Evolutionary conservation across 2,113 vertebrate species (phyloP), one percentile per base, ranked within the genome.

Genomic region (Globicephala melas): DNA sequence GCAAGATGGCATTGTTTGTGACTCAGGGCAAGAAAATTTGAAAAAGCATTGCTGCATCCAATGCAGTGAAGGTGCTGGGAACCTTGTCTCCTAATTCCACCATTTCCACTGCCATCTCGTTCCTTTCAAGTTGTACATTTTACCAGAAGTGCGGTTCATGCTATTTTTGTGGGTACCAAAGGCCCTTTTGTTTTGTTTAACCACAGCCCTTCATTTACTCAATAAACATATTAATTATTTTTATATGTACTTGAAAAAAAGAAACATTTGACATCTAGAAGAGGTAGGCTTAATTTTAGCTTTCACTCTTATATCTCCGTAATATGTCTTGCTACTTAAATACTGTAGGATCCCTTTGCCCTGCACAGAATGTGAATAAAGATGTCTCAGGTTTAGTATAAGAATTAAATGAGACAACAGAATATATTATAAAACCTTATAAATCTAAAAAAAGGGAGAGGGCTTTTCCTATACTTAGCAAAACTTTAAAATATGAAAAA

Each of bases 1-100:
- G 3, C 8, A 70, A 65, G 11, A 83, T 58, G 41, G 20, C 23
- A 23, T 20, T 58, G 28, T 44, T 21, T 79, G 38, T 21, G 79
- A 62, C 20, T 8, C 58, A n/a, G 10, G 18, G 41, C 25, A 73
- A 25, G 3, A 53, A 83, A 83, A 74, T 20, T 0, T 68, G 44
- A 23, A 58, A 58, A 23, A 41, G 6, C 3, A 6, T 0, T 1
- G 20, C 26, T 25, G 3, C 12, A 14, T 3, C 20, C 25, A 73
- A 4, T 12, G 12, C 15, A 33, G 10, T 13, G 31, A 31, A 13
- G 55, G 55, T 58, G 20, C 41, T 5, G 8, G 65, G 47, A 58
- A 58, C 14, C 13, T 13, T 15, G 26, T 31, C 31, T 38, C 13
- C 11, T 38, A 5, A 11, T 8, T 23, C 36, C 36, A 31, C 26